phyloP scores from a whole-genome alignment of 2,888 invertebrate species.

The Osmoderma eremita region DNA sequence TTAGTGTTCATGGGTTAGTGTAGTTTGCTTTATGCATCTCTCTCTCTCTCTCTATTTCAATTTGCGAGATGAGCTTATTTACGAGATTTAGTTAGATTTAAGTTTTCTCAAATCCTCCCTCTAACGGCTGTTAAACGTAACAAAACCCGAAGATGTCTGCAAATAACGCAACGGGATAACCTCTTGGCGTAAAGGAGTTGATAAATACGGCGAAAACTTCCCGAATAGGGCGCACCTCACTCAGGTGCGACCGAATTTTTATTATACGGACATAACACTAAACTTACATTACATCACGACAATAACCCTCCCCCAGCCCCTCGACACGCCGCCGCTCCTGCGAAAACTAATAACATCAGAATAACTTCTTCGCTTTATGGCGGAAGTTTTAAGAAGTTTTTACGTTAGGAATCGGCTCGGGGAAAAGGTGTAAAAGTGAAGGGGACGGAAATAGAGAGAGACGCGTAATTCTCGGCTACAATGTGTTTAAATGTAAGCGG shows the following conservation, averaged over 20 bases:
- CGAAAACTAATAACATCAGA: conserved; percentile 36
- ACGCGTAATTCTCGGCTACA: conserved; percentile 33
- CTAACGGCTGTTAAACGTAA: no score
- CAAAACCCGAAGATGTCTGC: no score
- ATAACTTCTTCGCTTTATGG: conserved; percentile 35
- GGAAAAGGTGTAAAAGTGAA: conserved; percentile 16
- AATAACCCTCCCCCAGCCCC: conserved; percentile 4
- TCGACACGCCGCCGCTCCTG: not conserved
- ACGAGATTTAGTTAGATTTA: no score
- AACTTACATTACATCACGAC: conserved; percentile 34
- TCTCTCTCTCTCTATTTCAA: no score
- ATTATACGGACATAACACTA: conserved; percentile 28
- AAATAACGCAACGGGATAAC: conserved; percentile 4
- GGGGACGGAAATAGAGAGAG: conserved; percentile 10
- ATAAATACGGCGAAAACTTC: conserved; percentile 29
- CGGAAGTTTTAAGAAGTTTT: conserved; percentile 40
- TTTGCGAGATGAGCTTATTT: no score
- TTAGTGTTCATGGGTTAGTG: no score
- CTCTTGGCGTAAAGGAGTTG: conserved; percentile 8
- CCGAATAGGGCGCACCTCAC: not conserved
- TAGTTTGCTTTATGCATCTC: no score
- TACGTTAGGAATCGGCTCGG: conserved; percentile 21
- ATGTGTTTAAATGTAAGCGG: conserved; percentile 38
- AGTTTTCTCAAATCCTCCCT: no score
- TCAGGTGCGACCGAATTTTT: conserved; percentile 34